These are phyloP conservation scores for Sphecodes monilicornis DNA, from an alignment of 2,888 invertebrate genomes.

Conservation along the genomic window DNA sequence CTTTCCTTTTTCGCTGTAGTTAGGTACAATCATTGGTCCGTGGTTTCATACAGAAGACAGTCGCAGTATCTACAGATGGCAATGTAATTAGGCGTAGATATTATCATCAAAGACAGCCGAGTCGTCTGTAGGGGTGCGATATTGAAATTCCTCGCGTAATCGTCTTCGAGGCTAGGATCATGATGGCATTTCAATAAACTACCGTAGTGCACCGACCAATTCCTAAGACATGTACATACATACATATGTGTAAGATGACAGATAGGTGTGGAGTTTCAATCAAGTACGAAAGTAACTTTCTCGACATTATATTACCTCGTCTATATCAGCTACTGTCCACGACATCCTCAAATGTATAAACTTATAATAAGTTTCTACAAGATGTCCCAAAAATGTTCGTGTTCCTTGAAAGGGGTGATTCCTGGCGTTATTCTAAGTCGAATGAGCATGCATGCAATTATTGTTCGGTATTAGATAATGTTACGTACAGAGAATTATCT, in stretches of 20 bases:
- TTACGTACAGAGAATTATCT: too few species aligned
- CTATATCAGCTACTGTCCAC: background rate
- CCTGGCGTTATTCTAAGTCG: too few species aligned
- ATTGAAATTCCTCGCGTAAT: slow-evolving; percentile 80
- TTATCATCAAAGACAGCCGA: slow-evolving; percentile 71
- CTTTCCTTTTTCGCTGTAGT: background rate
- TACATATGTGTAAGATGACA: background rate
- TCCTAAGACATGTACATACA: background rate
- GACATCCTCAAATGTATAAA: background rate
- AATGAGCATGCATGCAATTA: too few species aligned
- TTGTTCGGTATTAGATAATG: too few species aligned
- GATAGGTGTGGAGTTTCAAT: background rate
- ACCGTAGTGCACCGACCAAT: slow-evolving; percentile 58
- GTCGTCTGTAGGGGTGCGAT: slow-evolving; percentile 71
- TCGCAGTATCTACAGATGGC: slow-evolving; percentile 52
- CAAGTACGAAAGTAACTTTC: background rate
- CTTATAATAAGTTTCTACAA: background rate
- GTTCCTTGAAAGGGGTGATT: too few species aligned
- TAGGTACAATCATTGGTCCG: background rate
- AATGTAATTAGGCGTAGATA: slow-evolving; percentile 73
- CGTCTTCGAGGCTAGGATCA: slow-evolving; percentile 77
- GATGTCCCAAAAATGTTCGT: too few species aligned
- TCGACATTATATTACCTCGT: background rate
- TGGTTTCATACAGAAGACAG: slow-evolving; percentile 9
- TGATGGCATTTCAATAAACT: slow-evolving; percentile 82